phyloP scores from a whole-genome alignment of 2,888 invertebrate genomes.

The Lepidocyrtinus sp. region DNA sequence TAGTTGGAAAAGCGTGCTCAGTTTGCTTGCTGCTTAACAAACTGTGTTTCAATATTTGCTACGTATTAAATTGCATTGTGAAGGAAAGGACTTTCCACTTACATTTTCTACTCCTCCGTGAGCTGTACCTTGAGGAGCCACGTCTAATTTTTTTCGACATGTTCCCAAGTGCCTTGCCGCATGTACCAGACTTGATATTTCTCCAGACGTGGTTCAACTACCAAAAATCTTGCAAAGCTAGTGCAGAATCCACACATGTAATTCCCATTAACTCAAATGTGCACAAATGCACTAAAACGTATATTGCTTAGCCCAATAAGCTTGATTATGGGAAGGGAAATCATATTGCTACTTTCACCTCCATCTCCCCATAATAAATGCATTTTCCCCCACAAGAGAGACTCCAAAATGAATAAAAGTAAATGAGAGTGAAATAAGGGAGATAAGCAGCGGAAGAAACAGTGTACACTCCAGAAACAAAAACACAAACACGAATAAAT shows the following conservation, averaged over 20 bases:
- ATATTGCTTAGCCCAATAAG: no score
- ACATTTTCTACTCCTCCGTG: constrained; percentile 65
- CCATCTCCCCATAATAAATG: not conserved
- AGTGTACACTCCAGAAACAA: not conserved
- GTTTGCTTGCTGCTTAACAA: no score
- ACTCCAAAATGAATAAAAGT: not conserved
- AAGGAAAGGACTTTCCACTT: constrained; percentile 22
- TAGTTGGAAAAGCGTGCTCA: no score
- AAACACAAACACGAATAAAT: not conserved
- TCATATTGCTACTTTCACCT: not conserved
- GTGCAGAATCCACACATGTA: no score
- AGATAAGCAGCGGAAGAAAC: not conserved
- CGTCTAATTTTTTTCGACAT: constrained; percentile 65
- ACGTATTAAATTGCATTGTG: constrained; percentile 16
- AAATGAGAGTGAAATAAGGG: not conserved
- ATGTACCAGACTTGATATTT: constrained; percentile 51
- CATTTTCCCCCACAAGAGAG: not conserved
- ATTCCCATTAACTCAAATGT: no score
- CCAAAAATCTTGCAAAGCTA: no score
- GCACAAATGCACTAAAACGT: no score
- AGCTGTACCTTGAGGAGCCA: constrained; percentile 66
- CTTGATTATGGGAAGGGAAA: not conserved
- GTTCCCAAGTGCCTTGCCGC: constrained; percentile 44
- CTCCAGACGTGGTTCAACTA: constrained; percentile 17
- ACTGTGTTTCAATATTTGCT: no score